phyloP scores from a whole-genome alignment of 1,140 invertebrate species.

The Streblospio benedicti region DNA sequence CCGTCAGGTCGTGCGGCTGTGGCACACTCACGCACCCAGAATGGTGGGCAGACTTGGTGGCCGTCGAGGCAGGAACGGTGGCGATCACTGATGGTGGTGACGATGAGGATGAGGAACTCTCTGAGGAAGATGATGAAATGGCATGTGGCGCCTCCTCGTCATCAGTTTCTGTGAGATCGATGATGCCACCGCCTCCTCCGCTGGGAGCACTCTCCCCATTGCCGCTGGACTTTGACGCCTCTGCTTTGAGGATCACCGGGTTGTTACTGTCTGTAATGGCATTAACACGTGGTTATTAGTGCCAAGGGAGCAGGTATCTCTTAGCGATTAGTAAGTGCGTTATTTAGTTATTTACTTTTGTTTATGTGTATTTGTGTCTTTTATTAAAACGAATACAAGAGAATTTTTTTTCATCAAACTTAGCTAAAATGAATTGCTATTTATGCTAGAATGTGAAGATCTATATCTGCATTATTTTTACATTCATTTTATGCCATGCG shows the following conservation, averaged over 20 bases:
- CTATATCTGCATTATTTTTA: neutral
- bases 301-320: neutral
- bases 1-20: neutral
- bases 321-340: neutral
- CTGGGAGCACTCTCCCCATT: neutral
- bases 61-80: neutral
- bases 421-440: neutral
- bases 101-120: neutral
- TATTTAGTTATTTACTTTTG: neutral
- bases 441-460: neutral
- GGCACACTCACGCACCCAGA: constrained; percentile 7
- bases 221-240: neutral
- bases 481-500: too few species aligned
- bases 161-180: constrained; percentile 12
- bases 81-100: neutral
- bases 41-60: neutral
- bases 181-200: neutral
- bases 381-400: neutral
- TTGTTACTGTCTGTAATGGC: neutral
- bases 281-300: neutral
- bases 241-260: neutral
- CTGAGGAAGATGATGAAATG: neutral
- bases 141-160: constrained; percentile 1
- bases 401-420: neutral
- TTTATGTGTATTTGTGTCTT: neutral